These are phyloP conservation scores for Sericinus montela DNA, from an alignment of 2,888 invertebrate species.

Conservation along the genomic window DNA sequence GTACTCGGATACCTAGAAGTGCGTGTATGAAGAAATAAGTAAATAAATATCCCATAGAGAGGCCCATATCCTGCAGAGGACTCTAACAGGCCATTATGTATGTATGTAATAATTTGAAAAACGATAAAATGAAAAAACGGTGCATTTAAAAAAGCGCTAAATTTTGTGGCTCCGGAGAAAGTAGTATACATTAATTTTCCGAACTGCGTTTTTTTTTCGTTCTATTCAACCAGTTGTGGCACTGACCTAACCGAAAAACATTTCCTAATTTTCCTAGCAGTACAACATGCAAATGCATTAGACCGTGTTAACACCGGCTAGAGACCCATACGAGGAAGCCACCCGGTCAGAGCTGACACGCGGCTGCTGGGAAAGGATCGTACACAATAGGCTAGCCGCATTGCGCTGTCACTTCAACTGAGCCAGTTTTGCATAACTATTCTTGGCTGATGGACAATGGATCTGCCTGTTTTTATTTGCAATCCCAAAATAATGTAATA, in stretches of 20 bases:
- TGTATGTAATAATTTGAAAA: too few relatives aligned
- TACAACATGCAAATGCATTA: conserved; percentile 23
- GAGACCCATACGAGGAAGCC: conserved; percentile 22
- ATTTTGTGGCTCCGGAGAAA: too few relatives aligned
- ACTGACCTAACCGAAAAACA: conserved; percentile 6
- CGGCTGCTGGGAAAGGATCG: conserved; percentile 57
- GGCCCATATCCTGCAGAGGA: too few relatives aligned
- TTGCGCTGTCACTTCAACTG: conserved; percentile 66
- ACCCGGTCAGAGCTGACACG: conserved; percentile 19
- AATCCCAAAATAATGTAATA: conserved; percentile 11
- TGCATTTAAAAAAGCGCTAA: too few relatives aligned
- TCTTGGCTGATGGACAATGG: conserved; percentile 65
- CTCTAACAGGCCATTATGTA: too few relatives aligned
- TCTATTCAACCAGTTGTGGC: not conserved
- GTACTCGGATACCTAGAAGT: too few relatives aligned
- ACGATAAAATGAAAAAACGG: too few relatives aligned
- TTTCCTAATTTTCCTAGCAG: conserved; percentile 18
- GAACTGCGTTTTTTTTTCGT: too few relatives aligned
- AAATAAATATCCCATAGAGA: too few relatives aligned
- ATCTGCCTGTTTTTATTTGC: conserved; percentile 27
- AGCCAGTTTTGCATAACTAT: conserved; percentile 53
- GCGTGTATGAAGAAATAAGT: too few relatives aligned
- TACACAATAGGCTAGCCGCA: conserved; percentile 56
- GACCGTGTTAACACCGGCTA: conserved; percentile 28
- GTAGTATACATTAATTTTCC: too few relatives aligned